Conservation (phyloP, 2,797 vertebrate species). For the Chromobotia macracanthus region DNA sequence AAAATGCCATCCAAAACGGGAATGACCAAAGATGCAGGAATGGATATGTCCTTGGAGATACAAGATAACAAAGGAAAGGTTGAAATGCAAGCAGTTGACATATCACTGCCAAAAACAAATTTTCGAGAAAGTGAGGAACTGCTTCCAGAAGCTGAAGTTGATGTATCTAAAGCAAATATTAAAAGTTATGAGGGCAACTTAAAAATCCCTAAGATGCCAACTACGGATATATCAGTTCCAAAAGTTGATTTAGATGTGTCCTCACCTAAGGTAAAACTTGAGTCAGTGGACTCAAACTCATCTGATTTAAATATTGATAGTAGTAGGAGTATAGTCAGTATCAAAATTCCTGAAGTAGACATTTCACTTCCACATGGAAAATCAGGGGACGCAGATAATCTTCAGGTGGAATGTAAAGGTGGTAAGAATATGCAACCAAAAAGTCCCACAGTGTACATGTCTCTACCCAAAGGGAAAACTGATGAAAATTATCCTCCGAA, state of each 20-base stretch:
- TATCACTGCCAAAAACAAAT: slow-evolving; percentile 73
- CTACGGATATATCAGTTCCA: slow-evolving; percentile 74
- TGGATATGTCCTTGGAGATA: slow-evolving; percentile 60
- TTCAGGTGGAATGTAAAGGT: slow-evolving; percentile 27
- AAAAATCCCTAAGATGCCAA: slow-evolving; percentile 77
- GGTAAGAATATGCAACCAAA: slow-evolving; percentile 60
- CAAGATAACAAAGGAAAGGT: slow-evolving; percentile 65
- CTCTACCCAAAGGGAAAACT: slow-evolving; percentile 59
- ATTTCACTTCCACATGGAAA: slow-evolving; percentile 64
- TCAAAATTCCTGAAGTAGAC: slow-evolving; percentile 69
- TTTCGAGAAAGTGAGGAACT: slow-evolving; percentile 71
- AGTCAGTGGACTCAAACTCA: slow-evolving; percentile 24
- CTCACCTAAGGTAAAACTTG: slow-evolving; percentile 67
- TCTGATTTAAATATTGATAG: slow-evolving; percentile 51
- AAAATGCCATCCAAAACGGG: slow-evolving; percentile 79
- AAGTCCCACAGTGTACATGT: slow-evolving; percentile 63
- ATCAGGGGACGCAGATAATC: slow-evolving; percentile 48
- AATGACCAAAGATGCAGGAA: slow-evolving; percentile 61
- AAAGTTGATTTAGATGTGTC: slow-evolving; percentile 74
- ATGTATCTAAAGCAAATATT: slow-evolving; percentile 76
- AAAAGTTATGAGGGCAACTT: slow-evolving; percentile 75
- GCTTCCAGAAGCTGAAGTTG: slow-evolving; percentile 74
- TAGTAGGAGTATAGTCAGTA: slow-evolving; percentile 31
- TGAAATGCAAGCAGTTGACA: slow-evolving; percentile 77
- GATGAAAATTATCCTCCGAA: slow-evolving; percentile 47